phyloP scores from a whole-genome alignment of 1,140 invertebrate genomes.

The Akabosia matsudoensis region DNA sequence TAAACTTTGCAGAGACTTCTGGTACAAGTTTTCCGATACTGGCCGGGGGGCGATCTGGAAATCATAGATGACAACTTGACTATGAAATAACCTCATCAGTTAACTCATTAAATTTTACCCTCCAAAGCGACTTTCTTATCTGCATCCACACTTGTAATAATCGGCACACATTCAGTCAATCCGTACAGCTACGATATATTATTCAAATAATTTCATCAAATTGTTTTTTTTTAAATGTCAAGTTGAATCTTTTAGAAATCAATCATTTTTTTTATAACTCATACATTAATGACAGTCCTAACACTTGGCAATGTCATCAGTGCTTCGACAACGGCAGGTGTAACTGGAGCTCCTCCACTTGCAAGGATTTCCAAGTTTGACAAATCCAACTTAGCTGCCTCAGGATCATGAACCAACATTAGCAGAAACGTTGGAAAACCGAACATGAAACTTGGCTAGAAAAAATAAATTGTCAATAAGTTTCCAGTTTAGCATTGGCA shows the following conservation, averaged over 20 bases:
- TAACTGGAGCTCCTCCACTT: constrained; percentile 22
- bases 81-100: not conserved
- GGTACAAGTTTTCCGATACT: not conserved
- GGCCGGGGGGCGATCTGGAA: not conserved
- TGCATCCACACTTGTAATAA: not conserved
- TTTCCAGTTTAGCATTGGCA: constrained; percentile 5
- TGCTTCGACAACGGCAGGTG: constrained; percentile 11
- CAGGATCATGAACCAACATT: not conserved
- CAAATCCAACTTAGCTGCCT: constrained; percentile 10
- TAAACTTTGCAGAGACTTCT: not conserved
- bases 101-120: constrained; percentile 7
- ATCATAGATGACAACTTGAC: too few relatives aligned
- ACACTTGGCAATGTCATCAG: constrained; percentile 23
- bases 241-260: too few relatives aligned
- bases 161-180: constrained; percentile 3
- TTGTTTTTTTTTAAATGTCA: not conserved
- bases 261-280: not conserved
- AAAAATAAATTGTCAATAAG: not conserved
- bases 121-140: not conserved
- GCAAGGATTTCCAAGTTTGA: not conserved
- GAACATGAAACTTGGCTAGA: constrained; percentile 10
- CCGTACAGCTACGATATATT: not conserved
- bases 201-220: not conserved
- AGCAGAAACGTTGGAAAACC: constrained; percentile 20
- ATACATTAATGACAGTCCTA: not conserved